Evolutionary conservation across 2,888 invertebrate genomes (phyloP).

Genomic region (Coelinius sp.): DNA sequence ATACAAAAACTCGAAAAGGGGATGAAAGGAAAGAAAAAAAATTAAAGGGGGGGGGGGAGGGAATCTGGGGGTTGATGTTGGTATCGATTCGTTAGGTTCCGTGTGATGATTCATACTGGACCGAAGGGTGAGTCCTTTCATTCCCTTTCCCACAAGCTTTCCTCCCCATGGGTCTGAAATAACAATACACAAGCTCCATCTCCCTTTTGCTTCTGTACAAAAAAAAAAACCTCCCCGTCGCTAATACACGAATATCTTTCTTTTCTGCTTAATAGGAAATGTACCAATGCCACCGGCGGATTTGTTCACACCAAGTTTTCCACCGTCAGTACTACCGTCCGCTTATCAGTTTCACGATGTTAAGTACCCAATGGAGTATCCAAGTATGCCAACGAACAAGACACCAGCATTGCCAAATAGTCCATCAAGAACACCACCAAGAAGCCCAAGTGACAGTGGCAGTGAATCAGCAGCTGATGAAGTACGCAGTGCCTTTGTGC

Average conservation of each 20-base stretch:
- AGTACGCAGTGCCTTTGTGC: slow-evolving; percentile 67
- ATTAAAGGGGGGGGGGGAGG: slow-evolving; percentile 30
- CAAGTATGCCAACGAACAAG: slow-evolving; percentile 50
- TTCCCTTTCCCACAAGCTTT: slow-evolving; percentile 60
- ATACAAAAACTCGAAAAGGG: not conserved
- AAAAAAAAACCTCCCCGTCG: slow-evolving; percentile 22
- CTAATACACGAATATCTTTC: slow-evolving; percentile 32
- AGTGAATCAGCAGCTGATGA: slow-evolving; percentile 65
- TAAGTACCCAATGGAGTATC: slow-evolving; percentile 60
- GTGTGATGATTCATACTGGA: slow-evolving; percentile 67
- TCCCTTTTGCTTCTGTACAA: slow-evolving; percentile 37
- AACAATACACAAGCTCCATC: slow-evolving; percentile 57
- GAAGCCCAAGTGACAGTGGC: slow-evolving; percentile 64
- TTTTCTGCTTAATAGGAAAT: slow-evolving; percentile 54
- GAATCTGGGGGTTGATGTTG: too few species aligned
- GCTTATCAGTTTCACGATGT: slow-evolving; percentile 59
- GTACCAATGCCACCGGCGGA: slow-evolving; percentile 62
- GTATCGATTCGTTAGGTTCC: slow-evolving; percentile 51
- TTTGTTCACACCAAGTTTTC: slow-evolving; percentile 60
- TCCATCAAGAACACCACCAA: slow-evolving; percentile 58
- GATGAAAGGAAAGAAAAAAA: slow-evolving; percentile 29
- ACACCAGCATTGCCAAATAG: slow-evolving; percentile 48
- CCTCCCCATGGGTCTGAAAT: slow-evolving; percentile 48
- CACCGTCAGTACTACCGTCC: slow-evolving; percentile 59
- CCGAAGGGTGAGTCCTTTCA: slow-evolving; percentile 58